Percentiles rank a stretch among this genome's conserved stretches.
Evolutionary conservation across 2,888 invertebrate species (phyloP).

Genomic region (Heliconius sara): DNA sequence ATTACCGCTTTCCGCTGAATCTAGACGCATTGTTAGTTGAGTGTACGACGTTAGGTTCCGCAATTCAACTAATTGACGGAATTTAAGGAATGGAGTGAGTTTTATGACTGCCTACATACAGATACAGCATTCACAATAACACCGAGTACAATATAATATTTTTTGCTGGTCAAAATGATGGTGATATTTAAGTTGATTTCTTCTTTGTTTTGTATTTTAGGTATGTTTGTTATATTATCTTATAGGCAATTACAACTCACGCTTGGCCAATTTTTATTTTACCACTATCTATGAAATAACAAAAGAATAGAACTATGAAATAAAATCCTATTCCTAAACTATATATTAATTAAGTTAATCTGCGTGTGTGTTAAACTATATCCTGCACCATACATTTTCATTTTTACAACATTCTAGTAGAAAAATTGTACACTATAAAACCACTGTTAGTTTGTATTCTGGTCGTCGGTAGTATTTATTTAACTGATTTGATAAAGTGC

Average conservation of each 20-base stretch:
- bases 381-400: not conserved
- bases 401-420: not conserved
- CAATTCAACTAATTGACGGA: too few relatives aligned
- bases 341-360: constrained; percentile 1
- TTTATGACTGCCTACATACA: not conserved
- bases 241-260: not conserved
- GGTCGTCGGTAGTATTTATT: not conserved
- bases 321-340: not conserved
- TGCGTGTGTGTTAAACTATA: not conserved
- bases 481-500: not conserved
- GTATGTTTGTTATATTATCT: not conserved
- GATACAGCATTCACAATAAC: not conserved
- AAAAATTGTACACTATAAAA: not conserved
- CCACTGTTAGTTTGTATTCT: not conserved
- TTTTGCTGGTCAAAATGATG: too few relatives aligned
- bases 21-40: not conserved
- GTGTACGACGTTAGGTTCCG: not conserved
- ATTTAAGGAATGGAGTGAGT: not conserved
- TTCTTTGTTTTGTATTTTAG: too few relatives aligned
- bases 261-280: not conserved
- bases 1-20: too few relatives aligned
- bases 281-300: not conserved
- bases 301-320: not conserved
- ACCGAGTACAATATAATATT: too few relatives aligned
- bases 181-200: too few relatives aligned